Conservation (phyloP, 2,113 vertebrate species). For the Mobula birostris region DNA sequence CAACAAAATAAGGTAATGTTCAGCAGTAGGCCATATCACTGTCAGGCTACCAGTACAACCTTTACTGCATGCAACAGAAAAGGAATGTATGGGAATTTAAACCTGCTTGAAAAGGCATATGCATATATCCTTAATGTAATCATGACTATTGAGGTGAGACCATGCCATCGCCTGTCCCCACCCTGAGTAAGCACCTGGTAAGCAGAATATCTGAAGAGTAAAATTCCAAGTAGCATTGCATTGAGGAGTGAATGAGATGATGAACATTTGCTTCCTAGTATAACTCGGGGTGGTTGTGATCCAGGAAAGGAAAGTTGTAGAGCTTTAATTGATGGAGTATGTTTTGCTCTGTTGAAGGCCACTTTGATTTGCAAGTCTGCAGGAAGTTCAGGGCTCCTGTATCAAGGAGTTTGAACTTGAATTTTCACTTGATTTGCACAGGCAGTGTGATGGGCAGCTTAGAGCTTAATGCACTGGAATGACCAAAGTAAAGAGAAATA, state of each 20-base stretch:
- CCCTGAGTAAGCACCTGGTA: neutral
- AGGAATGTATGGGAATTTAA: too few species aligned
- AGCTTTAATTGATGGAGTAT: neutral
- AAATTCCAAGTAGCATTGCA: neutral
- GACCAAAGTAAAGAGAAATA: neutral
- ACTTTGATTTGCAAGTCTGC: neutral
- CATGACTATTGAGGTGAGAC: too few species aligned
- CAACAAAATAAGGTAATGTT: neutral
- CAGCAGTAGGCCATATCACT: neutral
- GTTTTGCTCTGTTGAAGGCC: neutral
- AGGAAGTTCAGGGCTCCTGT: neutral
- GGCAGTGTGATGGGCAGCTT: neutral
- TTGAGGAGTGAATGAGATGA: neutral
- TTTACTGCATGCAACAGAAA: too few species aligned
- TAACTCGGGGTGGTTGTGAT: neutral
- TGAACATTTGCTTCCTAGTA: neutral
- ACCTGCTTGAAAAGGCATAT: too few species aligned
- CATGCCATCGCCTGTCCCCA: neutral
- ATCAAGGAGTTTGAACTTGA: neutral
- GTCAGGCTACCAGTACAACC: neutral
- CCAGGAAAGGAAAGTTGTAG: neutral
- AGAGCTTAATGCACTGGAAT: neutral
- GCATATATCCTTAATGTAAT: too few species aligned
- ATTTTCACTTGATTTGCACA: neutral
- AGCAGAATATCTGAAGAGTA: neutral